Conservation (phyloP, 2,113 vertebrate species). For the Entomyzon cyanotis region DNA sequence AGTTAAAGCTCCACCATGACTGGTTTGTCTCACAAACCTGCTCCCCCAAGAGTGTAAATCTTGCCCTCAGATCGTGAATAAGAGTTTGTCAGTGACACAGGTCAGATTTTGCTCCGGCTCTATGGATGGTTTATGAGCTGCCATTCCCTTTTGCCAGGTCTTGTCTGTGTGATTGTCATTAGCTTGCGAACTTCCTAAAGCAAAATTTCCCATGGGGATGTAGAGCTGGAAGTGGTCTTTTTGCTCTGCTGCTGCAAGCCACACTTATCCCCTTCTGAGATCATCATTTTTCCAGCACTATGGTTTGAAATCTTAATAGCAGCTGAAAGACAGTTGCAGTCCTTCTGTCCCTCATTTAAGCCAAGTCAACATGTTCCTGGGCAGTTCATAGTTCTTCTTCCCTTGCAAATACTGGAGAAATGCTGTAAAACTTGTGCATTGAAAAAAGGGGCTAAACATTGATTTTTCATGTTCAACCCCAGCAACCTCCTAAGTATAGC, state of each 20-base stretch:
- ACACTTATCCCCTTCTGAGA: not conserved
- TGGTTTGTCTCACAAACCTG: not conserved
- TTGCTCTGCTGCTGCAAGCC: not conserved
- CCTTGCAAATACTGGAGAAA: not conserved
- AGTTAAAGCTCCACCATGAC: not conserved
- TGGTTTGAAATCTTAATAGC: not conserved
- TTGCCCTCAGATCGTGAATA: not conserved
- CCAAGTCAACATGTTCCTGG: not conserved
- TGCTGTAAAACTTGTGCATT: not conserved
- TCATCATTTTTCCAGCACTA: not conserved
- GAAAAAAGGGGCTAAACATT: not conserved
- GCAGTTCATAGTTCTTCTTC: not conserved
- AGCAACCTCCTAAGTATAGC: not conserved
- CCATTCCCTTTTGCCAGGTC: not conserved
- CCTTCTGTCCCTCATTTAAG: not conserved
- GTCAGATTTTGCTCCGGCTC: not conserved
- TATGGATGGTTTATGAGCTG: not conserved
- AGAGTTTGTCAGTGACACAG: not conserved
- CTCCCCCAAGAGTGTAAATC: not conserved
- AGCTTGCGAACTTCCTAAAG: not conserved
- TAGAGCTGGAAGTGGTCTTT: not conserved
- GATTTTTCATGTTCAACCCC: not conserved
- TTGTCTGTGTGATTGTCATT: not conserved
- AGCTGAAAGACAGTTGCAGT: not conserved
- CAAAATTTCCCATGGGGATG: not conserved